Evolutionary conservation across 2,113 vertebrate species (phyloP), one percentile per base, ranked within the genome.

Genomic region (Tyrannus savana): DNA sequence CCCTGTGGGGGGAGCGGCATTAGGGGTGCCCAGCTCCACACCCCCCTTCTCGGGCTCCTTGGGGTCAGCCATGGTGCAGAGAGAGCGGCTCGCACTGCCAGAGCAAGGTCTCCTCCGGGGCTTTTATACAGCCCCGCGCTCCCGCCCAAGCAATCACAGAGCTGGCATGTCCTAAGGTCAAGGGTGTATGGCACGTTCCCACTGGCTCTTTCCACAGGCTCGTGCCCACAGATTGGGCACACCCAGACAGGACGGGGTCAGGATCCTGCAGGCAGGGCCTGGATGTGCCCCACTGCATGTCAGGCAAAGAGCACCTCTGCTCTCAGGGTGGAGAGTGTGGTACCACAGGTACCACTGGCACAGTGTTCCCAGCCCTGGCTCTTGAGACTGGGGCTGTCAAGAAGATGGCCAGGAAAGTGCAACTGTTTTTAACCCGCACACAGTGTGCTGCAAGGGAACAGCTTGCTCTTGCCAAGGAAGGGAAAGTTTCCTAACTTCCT

Each of bases 1-100:
- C 76, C 95, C 98, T 98, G 96, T 2, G 56, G 97, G 69, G 14
- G 81, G 60, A 98, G 75, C 18, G 4, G 49, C 9, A 6, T 96
- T 76, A 95, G 82, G 58, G 53, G 68, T 67, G 78, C n/a, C 12
- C 71, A 97, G 75, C 95, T 98, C 97, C 1, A 97, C 13, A 62
- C 12, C 82, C 49, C 66, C 77, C 6, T 19, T 69, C 72, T 41
- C 82, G 9, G 79, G 24, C 49, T 78, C 63, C 84, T 82, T 87
- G 67, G 86, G 46, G 67, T 95, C 72, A 84, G 95, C 59, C 98
- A 98, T 97, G 0, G 66, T 2, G 49, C 53, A 60, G 15, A 59
- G 58, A 78, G 42, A 44, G 1, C 3, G 0, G 69, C 50, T 68
- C 0, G 0, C 28, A 44, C 37, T 92, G 80, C 46, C 2, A 0